phyloP scores from a whole-genome alignment of 2,888 invertebrate genomes.

The Fragum sueziense region DNA sequence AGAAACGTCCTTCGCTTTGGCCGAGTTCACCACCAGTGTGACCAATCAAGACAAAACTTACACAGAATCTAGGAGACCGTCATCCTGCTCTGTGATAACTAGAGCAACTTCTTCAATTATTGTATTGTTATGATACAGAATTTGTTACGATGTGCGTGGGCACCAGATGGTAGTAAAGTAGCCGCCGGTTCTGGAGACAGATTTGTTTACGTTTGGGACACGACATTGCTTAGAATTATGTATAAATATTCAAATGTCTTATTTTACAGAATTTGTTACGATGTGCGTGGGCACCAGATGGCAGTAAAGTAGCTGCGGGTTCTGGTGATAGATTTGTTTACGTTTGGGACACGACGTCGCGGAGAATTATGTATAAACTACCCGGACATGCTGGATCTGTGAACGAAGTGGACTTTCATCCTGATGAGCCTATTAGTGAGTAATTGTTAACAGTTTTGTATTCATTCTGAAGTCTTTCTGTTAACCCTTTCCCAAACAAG shows the following conservation, averaged over 20 bases:
- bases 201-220: conserved; percentile 98
- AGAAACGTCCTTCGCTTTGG: too few relatives aligned
- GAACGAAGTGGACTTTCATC: conserved; percentile 98
- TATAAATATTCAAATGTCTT: too few relatives aligned
- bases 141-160: conserved; percentile 95
- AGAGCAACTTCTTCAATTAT: too few relatives aligned
- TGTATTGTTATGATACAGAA: too few relatives aligned
- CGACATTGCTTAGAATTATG: conserved; percentile 93
- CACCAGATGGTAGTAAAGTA: conserved; percentile 95
- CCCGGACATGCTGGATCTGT: conserved; percentile 99
- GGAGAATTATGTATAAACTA: conserved; percentile 96
- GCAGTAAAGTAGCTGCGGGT: conserved; percentile 94
- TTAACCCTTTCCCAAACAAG: too few relatives aligned
- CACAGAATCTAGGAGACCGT: too few relatives aligned
- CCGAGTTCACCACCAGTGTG: too few relatives aligned
- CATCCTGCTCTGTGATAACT: too few relatives aligned
- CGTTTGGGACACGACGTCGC: conserved; percentile 97
- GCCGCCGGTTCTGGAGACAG: conserved; percentile 97
- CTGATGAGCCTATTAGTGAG: conserved; percentile 92
- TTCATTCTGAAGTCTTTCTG: too few relatives aligned
- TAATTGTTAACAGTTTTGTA: too few relatives aligned
- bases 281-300: conserved; percentile 97
- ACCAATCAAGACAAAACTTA: too few relatives aligned
- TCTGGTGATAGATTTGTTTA: conserved; percentile 98
- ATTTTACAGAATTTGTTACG: conserved; percentile 92